Percentiles rank a stretch among this genome's conserved stretches.
Evolutionary conservation across 2,797 vertebrate genomes (phyloP).

Genomic region (Catostomus latipinnis): DNA sequence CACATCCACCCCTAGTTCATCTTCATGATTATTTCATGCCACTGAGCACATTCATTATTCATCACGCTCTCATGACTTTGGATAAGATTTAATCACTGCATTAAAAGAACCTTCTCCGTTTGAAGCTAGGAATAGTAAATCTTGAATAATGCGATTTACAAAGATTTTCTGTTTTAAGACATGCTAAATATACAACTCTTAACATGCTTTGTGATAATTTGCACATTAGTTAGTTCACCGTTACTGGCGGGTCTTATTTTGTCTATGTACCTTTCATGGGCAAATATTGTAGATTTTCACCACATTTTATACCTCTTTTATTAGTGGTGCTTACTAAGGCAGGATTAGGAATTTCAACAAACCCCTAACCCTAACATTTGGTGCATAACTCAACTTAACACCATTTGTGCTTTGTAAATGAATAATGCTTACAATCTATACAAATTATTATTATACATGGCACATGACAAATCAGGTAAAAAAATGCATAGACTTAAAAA

Average conservation of each 20-base stretch:
- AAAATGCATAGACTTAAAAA: too few relatives aligned
- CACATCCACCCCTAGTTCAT: constrained; percentile 36
- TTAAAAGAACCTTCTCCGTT: constrained; percentile 35
- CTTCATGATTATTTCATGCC: constrained; percentile 46
- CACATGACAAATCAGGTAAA: too few relatives aligned
- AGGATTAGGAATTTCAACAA: too few relatives aligned
- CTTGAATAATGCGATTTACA: constrained; percentile 29
- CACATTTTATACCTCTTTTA: too few relatives aligned
- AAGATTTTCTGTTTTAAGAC: constrained; percentile 12
- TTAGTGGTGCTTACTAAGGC: too few relatives aligned
- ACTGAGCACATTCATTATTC: constrained; percentile 47
- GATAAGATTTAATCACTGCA: constrained; percentile 49
- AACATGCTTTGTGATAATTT: neutral
- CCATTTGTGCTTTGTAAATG: too few relatives aligned
- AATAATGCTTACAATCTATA: too few relatives aligned
- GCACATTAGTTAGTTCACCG: neutral
- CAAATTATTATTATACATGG: too few relatives aligned
- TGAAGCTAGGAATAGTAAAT: constrained; percentile 22
- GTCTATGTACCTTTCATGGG: neutral
- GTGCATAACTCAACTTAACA: too few relatives aligned
- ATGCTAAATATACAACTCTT: constrained; percentile 14
- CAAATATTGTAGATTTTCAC: neutral
- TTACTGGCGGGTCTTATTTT: neutral
- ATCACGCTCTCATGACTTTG: constrained; percentile 18
- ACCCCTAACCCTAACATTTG: too few relatives aligned